Evolutionary conservation across 2,888 invertebrate genomes (phyloP), one percentile per base, ranked within the genome.

Genomic region (Subacronicta megacephala): DNA sequence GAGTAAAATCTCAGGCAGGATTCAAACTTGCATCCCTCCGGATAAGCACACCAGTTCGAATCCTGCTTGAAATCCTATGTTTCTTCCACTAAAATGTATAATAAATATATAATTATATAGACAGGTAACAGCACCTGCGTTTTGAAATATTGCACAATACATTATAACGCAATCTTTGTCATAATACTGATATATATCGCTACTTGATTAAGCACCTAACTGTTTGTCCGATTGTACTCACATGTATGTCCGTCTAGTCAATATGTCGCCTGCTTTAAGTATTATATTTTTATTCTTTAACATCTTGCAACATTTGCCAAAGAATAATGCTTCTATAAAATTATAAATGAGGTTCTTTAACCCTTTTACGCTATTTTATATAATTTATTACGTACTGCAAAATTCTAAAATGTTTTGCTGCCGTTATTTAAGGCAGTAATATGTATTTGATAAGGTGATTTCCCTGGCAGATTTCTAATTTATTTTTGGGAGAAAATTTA

Each of bases 271-370:
- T 42, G 35, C 53, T 62, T 18, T 26, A 57, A 59, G 45, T 38
- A 36, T 57, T 58, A 42, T 68, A 57, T 63, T 69, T 72, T 52
- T 47, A 61, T 63, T 45, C 45, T 47, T 67, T 61, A 58, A 71
- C 62, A 57, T 54, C 55, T 74, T 63, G 54, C 65, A 63, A 56
- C 63, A 63, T 62, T 71, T 47, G 31, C 54, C 54, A 59, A 43
- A 45, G 35, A 74, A 74, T 74, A 75, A 76, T 72, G 74, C 62
- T 40, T 47, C 15, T 2, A 61, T 47, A 47, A 76, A 75, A 75
- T n/a, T n/a, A n/a, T 75, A 75, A 74, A 74, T 62, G 62, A 50
- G 50, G 42, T 45, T 41, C 59, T 60, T 56, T 61, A 62, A 66
- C 62, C 69, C 61, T 43, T 49, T 56, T 33, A 54, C 36, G 44